Base-by-base conservation (phyloP, 2,113 vertebrate species). In the Cyanoliseus patagonus region DNA sequence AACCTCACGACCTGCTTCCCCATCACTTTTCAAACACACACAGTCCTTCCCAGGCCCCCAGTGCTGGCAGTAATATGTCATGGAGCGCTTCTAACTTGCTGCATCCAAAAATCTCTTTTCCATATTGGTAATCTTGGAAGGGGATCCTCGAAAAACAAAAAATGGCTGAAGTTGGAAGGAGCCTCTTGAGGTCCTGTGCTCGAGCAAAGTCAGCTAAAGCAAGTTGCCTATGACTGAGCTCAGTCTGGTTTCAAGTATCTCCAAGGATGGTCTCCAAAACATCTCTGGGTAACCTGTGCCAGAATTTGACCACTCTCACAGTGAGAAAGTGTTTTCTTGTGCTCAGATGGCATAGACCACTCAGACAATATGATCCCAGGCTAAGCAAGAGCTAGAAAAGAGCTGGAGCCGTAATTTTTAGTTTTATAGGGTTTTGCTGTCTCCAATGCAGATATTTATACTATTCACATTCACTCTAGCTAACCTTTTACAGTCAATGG, bases 11-110 rank as follows among this genome's bases (percentile, higher is more conserved):
- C 25, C 22, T 47, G 37, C 35, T 79, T 69, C 17, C n/a, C n/a
- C 31, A 49, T 5, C 31, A 1, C 11, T 49, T 31, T 73, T 39
- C 49, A 44, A 42, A n/a, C 44, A 35, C 35, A 25, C 22, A 5
- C 3, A 1, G 17, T 35, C 42, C 30, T 55, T 72, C 23, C 67
- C 30, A 41, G 44, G 17, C 30, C n/a, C 5, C 28, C 73, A 33
- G 27, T 1, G 1, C 6, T 17, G 17, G 25, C 37, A 75, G 25
- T 7, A 49, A 42, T 3, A 16, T 1, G 0, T 8, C 25, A 35
- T 1, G 13, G n/a, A 42, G 18, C 22, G 13, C 20, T 49, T 70
- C 57, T 37, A 28, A 49, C 31, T 63, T 39, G 35, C 28, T 67
- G 10, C 20, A 31, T 37, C 44, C 28, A 47, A 37, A 70, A 70